Percentiles rank a stretch among this genome's conserved stretches.
Conservation (phyloP, 92 coral and sea anemone genomes). For the Epizoanthus illoricatus region DNA sequence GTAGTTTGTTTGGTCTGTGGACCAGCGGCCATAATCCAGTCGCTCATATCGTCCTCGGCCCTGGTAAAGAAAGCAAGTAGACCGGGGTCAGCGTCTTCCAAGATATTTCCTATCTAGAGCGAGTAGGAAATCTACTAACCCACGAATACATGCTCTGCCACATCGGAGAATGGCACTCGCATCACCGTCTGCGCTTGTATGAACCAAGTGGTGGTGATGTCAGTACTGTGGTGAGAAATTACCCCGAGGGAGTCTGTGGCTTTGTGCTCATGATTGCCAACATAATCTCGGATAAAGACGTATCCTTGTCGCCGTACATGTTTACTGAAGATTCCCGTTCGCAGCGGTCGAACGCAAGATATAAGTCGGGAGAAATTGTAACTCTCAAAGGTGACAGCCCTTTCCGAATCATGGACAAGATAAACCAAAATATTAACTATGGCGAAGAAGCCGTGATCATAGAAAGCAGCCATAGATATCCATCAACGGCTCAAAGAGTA, state of each 20-base stretch:
- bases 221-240: conserved; percentile 65
- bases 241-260: conserved; percentile 68
- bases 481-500: too few relatives aligned
- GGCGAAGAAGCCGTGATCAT: conserved; percentile 1
- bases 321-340: conserved; percentile 28
- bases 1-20: conserved; percentile 88
- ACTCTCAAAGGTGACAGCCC: conserved; percentile 21
- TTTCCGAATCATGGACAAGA: neutral
- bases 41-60: conserved; percentile 79
- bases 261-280: conserved; percentile 82
- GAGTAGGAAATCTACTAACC: conserved; percentile 70
- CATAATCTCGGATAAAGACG: conserved; percentile 39
- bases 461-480: too few relatives aligned
- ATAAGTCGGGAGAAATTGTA: conserved; percentile 37
- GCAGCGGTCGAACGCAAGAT: neutral
- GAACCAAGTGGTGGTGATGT: conserved; percentile 81
- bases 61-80: conserved; percentile 67
- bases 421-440: neutral
- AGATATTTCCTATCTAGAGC: conserved; percentile 69
- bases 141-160: conserved; percentile 76
- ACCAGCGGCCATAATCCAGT: neutral
- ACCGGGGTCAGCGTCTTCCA: conserved; percentile 70
- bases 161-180: conserved; percentile 97
- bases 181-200: conserved; percentile 64
- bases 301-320: conserved; percentile 55